Base-by-base conservation (phyloP, 2,888 invertebrate genomes). In the Dermolepida albohirtum region DNA sequence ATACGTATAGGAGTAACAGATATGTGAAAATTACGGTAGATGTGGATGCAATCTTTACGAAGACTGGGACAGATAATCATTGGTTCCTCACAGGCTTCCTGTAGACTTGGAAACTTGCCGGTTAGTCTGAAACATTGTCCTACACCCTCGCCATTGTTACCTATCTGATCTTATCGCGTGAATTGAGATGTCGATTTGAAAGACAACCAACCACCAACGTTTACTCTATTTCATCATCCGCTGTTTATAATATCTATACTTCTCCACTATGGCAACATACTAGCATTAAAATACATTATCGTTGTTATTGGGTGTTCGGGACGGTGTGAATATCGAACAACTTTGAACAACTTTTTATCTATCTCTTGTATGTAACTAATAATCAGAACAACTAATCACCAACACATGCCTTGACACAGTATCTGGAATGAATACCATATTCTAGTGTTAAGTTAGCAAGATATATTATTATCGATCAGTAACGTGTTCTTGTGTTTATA, bases 31-130 rank as follows among this genome's bases (percentile, higher is more conserved):
- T 49, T 49, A 49, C 22, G 16, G n/a, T 8, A 43, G 57, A 57
- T 57, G 43, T 22, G 57, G 43, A 29, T 55, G 64, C 41, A 70
- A 70, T 68, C 72, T 73, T 72, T 74, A 72, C 70, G 73, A 78
- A 79, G 77, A 80, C 79, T 79, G 80, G 79, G 78, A 76, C 78
- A 81, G 82, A 82, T 82, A 80, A 82, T 82, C 82, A 81, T 77
- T 78, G 79, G 47, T 76, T 75, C 79, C 80, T 76, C 76, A 76
- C 75, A 77, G 77, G 80, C 79, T 82, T 82, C 82, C 82, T 79
- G 81, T 76, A 79, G 78, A 81, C 79, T 80, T 81, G 79, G 78
- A 81, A 82, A 82, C 81, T 82, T 81, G 77, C 79, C 77, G 59
- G 10, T 51, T 41, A 34, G 78, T 78, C 77, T 80, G 79, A 80